These are phyloP conservation scores for Cherax destructor DNA, from an alignment of 1,140 invertebrate species.

Conservation along the genomic window DNA sequence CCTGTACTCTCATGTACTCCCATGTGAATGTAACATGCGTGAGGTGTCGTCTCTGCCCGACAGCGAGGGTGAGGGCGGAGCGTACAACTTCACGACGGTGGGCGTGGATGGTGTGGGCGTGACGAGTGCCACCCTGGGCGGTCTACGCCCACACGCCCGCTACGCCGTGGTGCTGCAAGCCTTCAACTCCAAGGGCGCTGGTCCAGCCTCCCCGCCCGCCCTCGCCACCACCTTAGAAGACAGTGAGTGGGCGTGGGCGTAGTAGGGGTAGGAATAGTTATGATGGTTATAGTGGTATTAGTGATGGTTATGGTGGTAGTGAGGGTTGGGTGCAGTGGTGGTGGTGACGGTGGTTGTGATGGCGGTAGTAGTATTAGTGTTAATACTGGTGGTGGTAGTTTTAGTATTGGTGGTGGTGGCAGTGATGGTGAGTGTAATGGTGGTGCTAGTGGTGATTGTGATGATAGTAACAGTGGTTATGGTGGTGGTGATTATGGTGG, in stretches of 20 bases:
- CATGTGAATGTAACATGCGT: not conserved
- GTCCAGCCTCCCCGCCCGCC: constrained; percentile 89
- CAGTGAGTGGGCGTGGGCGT: constrained; percentile 46
- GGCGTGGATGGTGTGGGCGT: constrained; percentile 73
- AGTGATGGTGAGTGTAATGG: too few species aligned
- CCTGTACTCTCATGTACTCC: not conserved
- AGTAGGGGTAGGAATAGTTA: too few species aligned
- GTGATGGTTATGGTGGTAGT: too few species aligned
- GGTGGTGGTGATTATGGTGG: too few species aligned
- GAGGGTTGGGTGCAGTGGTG: too few species aligned
- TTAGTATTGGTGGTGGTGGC: not conserved
- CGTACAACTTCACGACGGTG: constrained; percentile 68
- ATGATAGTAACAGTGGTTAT: too few species aligned
- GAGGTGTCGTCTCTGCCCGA: not conserved
- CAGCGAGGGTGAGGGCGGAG: constrained; percentile 49
- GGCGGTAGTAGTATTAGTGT: too few species aligned
- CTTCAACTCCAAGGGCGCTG: constrained; percentile 94
- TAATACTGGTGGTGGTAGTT: too few species aligned
- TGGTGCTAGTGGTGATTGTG: not conserved
- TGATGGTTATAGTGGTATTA: too few species aligned
- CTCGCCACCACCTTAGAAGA: constrained; percentile 87
- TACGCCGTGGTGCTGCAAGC: constrained; percentile 96
- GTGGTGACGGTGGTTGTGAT: too few species aligned
- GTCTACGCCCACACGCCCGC: constrained; percentile 74
- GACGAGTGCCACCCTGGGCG: constrained; percentile 55